Conservation (phyloP, 2,888 invertebrate genomes). For the Pseudolycoriella hygida region DNA sequence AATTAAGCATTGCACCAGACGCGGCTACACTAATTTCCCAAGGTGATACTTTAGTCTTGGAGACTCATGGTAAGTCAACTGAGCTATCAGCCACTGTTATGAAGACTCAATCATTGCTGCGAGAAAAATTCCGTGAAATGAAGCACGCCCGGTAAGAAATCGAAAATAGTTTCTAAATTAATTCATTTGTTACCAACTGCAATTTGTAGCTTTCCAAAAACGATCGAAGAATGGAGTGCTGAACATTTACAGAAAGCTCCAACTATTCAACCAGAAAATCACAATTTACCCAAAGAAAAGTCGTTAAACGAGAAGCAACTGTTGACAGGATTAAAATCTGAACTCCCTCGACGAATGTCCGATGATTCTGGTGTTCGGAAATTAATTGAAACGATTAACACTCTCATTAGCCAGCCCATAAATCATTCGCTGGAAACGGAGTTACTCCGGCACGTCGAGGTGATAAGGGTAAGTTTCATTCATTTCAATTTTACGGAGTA, state of each 20-base stretch:
- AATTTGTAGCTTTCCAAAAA: neutral
- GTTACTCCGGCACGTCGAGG: too few species aligned
- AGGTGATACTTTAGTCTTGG: slow-evolving; percentile 57
- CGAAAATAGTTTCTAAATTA: neutral
- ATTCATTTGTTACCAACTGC: too few species aligned
- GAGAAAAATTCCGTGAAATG: slow-evolving; percentile 28
- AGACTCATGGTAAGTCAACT: slow-evolving; percentile 35
- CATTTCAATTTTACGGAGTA: too few species aligned
- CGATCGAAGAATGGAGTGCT: neutral
- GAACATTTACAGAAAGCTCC: neutral
- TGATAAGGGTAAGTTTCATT: too few species aligned
- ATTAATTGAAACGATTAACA: neutral
- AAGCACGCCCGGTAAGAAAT: slow-evolving; percentile 24
- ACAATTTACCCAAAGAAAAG: neutral
- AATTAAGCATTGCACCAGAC: slow-evolving; percentile 43
- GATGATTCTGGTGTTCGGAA: neutral
- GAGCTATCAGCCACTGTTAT: slow-evolving; percentile 25
- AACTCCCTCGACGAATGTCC: neutral
- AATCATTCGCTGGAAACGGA: neutral
- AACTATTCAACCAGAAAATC: neutral
- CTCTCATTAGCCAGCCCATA: neutral
- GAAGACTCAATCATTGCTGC: slow-evolving; percentile 24
- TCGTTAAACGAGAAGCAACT: neutral
- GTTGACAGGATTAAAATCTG: neutral
- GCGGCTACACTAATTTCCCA: slow-evolving; percentile 60